A percentile compares a stretch with the other conserved stretches of the same genome.
These are phyloP conservation scores for Linepithema humile DNA, from an alignment of 1,140 invertebrate species.

Conservation along the genomic window DNA sequence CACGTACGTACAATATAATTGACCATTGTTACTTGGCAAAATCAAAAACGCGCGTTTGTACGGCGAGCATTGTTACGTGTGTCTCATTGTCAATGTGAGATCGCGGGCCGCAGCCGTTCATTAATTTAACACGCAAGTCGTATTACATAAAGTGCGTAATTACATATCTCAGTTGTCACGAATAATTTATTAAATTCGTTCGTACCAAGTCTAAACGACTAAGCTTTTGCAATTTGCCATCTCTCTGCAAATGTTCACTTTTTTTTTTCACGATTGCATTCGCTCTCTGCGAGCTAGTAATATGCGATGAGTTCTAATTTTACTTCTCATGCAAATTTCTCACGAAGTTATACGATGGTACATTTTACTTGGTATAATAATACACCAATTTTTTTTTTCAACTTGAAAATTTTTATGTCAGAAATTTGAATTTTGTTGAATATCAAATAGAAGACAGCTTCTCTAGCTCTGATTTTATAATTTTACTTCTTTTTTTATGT, in stretches of 20 bases:
- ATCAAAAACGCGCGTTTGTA: conserved; percentile 46
- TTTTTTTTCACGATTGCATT: background rate
- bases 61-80: conserved; percentile 56
- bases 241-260: background rate
- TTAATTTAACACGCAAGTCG: conserved; percentile 55
- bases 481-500: background rate
- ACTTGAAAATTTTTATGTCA: background rate
- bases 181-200: conserved; percentile 38
- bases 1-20: conserved; percentile 47
- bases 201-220: background rate
- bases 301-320: background rate
- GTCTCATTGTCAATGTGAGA: conserved; percentile 58
- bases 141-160: conserved; percentile 56
- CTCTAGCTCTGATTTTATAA: background rate
- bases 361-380: background rate
- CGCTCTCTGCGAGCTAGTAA: background rate
- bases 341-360: background rate
- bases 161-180: conserved; percentile 31
- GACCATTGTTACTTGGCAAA: conserved; percentile 55
- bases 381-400: background rate
- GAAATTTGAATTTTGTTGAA: background rate
- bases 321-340: conserved; percentile 26
- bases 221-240: conserved; percentile 12
- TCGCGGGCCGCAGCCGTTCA: conserved; percentile 51
- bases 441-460: background rate